Percentiles rank a stretch among this genome's conserved stretches.
Evolutionary conservation across 2,113 vertebrate species (phyloP).

Genomic region (Rhinolophus ferrumequinum): DNA sequence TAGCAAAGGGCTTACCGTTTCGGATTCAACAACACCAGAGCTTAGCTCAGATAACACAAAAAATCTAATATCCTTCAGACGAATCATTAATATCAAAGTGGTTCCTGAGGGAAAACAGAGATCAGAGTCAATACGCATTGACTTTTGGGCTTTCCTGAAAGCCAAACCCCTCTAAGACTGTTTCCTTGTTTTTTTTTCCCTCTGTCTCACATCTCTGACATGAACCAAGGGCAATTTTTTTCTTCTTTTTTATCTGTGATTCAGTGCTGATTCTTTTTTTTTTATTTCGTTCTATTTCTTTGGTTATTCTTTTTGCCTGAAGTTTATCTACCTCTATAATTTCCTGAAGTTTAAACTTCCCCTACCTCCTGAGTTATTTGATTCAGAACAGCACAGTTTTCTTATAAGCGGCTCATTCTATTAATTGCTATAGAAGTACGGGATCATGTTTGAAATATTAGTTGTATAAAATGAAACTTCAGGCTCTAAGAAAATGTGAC

Average conservation of each 20-base stretch:
- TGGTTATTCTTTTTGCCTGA: slow-evolving; percentile 44
- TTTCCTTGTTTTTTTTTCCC: not conserved
- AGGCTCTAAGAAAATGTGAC: not conserved
- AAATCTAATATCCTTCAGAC: not conserved
- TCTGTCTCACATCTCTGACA: slow-evolving; percentile 14
- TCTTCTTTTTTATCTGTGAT: not conserved
- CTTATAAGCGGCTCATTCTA: not conserved
- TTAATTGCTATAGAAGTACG: not conserved
- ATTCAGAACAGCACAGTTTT: not conserved
- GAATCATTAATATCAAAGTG: not conserved
- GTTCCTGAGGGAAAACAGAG: slow-evolving; percentile 41
- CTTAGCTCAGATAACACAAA: not conserved
- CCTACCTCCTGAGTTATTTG: not conserved
- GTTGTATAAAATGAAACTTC: not conserved
- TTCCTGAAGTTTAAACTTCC: slow-evolving; percentile 42
- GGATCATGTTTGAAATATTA: not conserved
- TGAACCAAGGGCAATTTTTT: not conserved
- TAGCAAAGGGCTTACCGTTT: not conserved
- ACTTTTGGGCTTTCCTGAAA: not conserved
- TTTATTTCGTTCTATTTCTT: slow-evolving; percentile 22
- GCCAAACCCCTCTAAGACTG: not conserved
- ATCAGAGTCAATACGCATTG: not conserved
- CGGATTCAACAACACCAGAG: not conserved
- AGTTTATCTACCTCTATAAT: slow-evolving; percentile 34
- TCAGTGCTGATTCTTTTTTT: not conserved